Base-by-base conservation (phyloP, 2,888 invertebrate species). In the Rhimphoctona megacephalus region DNA sequence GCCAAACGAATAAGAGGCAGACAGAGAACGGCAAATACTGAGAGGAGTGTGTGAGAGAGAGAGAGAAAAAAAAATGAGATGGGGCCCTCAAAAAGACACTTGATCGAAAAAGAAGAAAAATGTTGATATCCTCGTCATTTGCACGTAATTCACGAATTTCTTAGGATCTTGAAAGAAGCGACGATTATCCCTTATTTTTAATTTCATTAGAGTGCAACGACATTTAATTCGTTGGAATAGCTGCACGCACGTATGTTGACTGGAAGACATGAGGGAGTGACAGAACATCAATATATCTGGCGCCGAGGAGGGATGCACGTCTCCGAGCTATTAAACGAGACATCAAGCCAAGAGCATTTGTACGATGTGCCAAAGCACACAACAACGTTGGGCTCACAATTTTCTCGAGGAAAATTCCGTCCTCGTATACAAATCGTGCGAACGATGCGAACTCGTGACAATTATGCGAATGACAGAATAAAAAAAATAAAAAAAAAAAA, bases 1-100 rank as follows among this genome's bases (percentile, higher is more conserved):
- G 92, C 90, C 92, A 91, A 93, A 93, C 93, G 91, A 92, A 88
- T 30, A 89, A 88, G 82, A 36, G 36, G 61, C 30, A 64, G 43
- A 85, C 54, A 72, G 33, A 89, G 69, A 61, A 22, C 22, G 74
- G 82, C 6, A 79, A 46, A 85, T 2, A 17, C 19, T 54, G 77
- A 66, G 46, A 46, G 66, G 25, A 72, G 33, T 54, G 61, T 11
- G 33, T 43, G 52, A 49, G 30, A 79, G 66, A 61, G 30, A 85
- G 70, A 74, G 22, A 89, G 43, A 61, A 36, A 22, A 66, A 79
- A n/a, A 52, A 54, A 57, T 69, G 36, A 52, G 57, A 30, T 43
- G 36, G 57, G 49, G 67, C 39, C 39, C n/a, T 30, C 36, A 22
- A 61, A 46, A 52, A 39, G 72, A 78, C 39, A 46, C 52, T 19